Conservation (phyloP, 2,797 vertebrate species). For the Chaetodon trifasciatus region DNA sequence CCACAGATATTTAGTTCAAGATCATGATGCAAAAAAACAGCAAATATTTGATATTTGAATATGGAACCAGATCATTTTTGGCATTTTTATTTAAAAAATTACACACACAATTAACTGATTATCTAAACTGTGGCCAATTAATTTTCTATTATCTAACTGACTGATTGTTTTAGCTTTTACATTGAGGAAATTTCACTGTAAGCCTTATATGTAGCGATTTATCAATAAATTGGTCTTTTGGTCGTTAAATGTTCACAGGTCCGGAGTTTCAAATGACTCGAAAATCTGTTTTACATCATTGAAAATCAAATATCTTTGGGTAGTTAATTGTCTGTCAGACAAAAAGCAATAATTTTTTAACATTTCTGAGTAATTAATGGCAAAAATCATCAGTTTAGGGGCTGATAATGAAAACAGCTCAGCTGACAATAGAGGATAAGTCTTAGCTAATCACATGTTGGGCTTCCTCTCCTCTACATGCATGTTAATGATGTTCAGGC, state of each 20-base stretch:
- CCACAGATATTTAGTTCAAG: not conserved
- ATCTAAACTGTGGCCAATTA: not conserved
- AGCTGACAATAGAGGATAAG: not conserved
- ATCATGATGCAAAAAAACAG: not conserved
- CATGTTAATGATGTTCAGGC: constrained; percentile 31
- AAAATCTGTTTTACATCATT: not conserved
- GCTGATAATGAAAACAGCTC: not conserved
- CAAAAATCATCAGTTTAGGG: no score
- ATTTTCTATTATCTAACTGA: not conserved
- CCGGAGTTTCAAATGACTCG: not conserved
- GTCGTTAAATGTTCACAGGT: not conserved
- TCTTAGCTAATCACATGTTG: no score
- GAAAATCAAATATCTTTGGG: not conserved
- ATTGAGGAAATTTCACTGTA: not conserved
- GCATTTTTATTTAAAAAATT: not conserved
- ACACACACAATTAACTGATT: not conserved
- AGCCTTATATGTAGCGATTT: not conserved
- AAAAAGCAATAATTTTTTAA: not conserved
- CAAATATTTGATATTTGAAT: not conserved
- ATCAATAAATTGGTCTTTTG: not conserved
- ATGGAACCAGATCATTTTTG: not conserved
- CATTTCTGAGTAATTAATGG: not conserved
- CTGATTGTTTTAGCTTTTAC: not conserved
- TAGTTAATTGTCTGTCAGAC: not conserved
- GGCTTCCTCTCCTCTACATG: not conserved